A percentile compares a stretch with the other conserved stretches of the same genome.
Conservation (phyloP, 1,140 invertebrate species). For the Colletes latitarsis region DNA sequence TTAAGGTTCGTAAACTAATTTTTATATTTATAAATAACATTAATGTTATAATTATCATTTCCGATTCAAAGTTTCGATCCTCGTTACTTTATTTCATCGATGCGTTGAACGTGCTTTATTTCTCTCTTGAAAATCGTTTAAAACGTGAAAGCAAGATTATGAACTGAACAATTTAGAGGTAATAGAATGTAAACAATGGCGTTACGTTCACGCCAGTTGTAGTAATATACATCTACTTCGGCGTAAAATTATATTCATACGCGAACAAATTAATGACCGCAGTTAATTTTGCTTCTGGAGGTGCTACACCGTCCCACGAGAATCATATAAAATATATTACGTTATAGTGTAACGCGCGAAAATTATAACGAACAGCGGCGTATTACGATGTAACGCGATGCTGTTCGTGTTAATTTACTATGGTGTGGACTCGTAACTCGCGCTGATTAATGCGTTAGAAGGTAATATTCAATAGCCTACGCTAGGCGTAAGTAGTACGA, state of each 20-base stretch:
- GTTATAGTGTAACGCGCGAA: conserved; percentile 7
- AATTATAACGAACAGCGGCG: conserved; percentile 33
- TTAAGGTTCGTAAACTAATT: too few relatives aligned
- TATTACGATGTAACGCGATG: background rate
- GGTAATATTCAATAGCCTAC: background rate
- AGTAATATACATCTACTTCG: too few relatives aligned
- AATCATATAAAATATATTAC: conserved; percentile 35
- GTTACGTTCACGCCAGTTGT: too few relatives aligned
- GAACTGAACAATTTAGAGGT: too few relatives aligned
- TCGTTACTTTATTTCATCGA: too few relatives aligned
- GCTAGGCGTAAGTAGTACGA: background rate
- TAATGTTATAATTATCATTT: too few relatives aligned
- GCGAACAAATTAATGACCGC: conserved; percentile 10
- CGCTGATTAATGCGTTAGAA: background rate
- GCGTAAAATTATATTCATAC: background rate
- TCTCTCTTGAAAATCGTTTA: too few relatives aligned
- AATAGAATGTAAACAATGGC: too few relatives aligned
- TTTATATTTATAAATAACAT: too few relatives aligned
- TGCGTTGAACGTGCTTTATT: too few relatives aligned
- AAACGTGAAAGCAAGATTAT: too few relatives aligned
- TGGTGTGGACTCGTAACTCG: background rate
- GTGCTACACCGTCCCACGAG: background rate
- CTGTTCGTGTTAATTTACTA: conserved; percentile 18
- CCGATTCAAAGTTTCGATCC: too few relatives aligned
- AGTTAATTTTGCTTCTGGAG: conserved; percentile 21